Percentiles rank a stretch among this genome's conserved stretches.
phyloP scores from a whole-genome alignment of 2,113 vertebrate genomes.

The Rhineura floridana region DNA sequence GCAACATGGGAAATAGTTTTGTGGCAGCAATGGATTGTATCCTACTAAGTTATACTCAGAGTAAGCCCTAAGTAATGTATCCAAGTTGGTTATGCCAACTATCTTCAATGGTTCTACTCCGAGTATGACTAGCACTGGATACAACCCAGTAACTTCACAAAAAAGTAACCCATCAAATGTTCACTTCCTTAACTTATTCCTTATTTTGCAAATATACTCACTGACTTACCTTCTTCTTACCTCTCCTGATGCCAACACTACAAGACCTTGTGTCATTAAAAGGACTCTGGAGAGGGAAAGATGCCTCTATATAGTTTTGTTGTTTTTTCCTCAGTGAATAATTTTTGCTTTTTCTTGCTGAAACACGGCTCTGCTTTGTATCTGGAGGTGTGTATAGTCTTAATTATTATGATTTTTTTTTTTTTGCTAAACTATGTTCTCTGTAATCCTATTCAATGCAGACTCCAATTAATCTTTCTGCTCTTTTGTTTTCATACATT shows the following conservation, averaged over 20 bases:
- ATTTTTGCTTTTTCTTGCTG: not conserved
- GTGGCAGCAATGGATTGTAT: not conserved
- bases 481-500: not conserved
- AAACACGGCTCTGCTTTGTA: not conserved
- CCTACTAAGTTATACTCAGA: too few relatives aligned
- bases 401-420: not conserved
- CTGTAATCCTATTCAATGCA: too few relatives aligned
- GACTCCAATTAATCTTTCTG: not conserved
- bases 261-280: not conserved
- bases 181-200: too few relatives aligned
- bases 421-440: not conserved
- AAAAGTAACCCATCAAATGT: too few relatives aligned
- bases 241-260: too few relatives aligned
- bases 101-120: too few relatives aligned
- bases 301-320: not conserved
- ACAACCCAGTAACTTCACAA: too few relatives aligned
- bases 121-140: too few relatives aligned
- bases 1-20: not conserved
- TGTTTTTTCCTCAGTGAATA: not conserved
- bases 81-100: too few relatives aligned
- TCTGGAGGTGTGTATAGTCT: not conserved
- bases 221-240: not conserved
- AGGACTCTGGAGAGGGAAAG: not conserved
- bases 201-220: not conserved
- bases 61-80: too few relatives aligned